A percentile compares a stretch with the other conserved stretches of the same genome.
Evolutionary conservation across 2,797 vertebrate species (phyloP).

Genomic region (Squalus acanthias): DNA sequence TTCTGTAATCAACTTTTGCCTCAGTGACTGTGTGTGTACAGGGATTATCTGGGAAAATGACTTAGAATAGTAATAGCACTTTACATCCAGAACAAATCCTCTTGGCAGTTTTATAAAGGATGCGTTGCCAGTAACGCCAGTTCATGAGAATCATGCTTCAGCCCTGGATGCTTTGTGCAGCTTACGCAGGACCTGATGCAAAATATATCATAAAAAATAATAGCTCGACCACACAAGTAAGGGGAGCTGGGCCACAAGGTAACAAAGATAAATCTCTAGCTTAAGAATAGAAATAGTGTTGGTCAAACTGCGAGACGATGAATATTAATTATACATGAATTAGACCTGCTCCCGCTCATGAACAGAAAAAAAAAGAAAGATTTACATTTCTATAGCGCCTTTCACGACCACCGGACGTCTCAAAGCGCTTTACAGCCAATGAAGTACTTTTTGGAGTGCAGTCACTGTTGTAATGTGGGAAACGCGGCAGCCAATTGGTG

Average conservation of each 20-base stretch:
- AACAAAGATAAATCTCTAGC: neutral
- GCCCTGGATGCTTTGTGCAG: neutral
- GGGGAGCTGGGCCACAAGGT: neutral
- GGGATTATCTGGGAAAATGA: neutral
- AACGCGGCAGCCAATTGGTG: too few relatives aligned
- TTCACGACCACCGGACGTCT: too few relatives aligned
- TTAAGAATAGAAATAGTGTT: neutral
- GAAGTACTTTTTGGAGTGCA: too few relatives aligned
- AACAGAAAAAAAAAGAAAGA: neutral
- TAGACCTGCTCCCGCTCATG: neutral
- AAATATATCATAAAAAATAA: neutral
- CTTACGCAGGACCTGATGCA: neutral
- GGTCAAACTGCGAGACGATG: neutral
- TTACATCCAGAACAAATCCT: neutral
- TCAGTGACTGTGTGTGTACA: neutral
- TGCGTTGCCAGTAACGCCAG: neutral
- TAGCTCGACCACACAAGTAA: neutral
- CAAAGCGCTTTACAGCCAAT: too few relatives aligned
- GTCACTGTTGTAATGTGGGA: too few relatives aligned
- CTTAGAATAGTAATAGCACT: neutral
- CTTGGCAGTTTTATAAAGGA: neutral
- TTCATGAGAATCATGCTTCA: neutral
- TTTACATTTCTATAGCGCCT: too few relatives aligned
- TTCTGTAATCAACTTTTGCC: conserved; percentile 26
- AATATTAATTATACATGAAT: neutral